phyloP scores from a whole-genome alignment of 1,140 invertebrate genomes.

The Eumaeus atala region DNA sequence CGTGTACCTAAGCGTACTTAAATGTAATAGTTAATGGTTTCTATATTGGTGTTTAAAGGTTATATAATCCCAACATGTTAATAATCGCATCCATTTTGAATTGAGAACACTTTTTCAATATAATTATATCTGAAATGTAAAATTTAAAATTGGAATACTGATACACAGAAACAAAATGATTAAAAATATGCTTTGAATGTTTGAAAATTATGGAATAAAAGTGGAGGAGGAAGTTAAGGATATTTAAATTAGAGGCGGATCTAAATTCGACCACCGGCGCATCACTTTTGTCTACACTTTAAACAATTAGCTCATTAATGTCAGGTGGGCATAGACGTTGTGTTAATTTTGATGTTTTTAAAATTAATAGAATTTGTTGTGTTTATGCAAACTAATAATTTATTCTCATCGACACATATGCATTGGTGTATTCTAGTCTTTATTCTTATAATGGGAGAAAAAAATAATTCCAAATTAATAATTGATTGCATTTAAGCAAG shows the following conservation, averaged over 20 bases:
- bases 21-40: constrained; percentile 62
- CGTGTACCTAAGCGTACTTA: constrained; percentile 56
- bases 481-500: neutral
- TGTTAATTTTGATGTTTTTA: constrained; percentile 19
- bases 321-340: constrained; percentile 61
- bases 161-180: neutral
- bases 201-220: neutral
- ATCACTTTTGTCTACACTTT: constrained; percentile 45
- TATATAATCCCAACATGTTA: constrained; percentile 29
- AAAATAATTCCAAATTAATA: constrained; percentile 33
- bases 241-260: neutral
- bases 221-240: neutral
- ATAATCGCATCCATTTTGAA: constrained; percentile 53
- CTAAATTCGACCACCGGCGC: constrained; percentile 44
- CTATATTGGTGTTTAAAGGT: constrained; percentile 55
- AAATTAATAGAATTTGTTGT: constrained; percentile 15
- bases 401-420: constrained; percentile 12
- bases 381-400: constrained; percentile 6
- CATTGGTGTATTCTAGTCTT: constrained; percentile 69
- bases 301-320: constrained; percentile 53
- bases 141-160: neutral
- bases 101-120: constrained; percentile 28
- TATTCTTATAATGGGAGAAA: constrained; percentile 19
- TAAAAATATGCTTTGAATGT: no score
- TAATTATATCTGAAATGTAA: constrained; percentile 18